Conservation (phyloP, 1,140 invertebrate genomes). For the Caenorhabditis tropicalis region DNA sequence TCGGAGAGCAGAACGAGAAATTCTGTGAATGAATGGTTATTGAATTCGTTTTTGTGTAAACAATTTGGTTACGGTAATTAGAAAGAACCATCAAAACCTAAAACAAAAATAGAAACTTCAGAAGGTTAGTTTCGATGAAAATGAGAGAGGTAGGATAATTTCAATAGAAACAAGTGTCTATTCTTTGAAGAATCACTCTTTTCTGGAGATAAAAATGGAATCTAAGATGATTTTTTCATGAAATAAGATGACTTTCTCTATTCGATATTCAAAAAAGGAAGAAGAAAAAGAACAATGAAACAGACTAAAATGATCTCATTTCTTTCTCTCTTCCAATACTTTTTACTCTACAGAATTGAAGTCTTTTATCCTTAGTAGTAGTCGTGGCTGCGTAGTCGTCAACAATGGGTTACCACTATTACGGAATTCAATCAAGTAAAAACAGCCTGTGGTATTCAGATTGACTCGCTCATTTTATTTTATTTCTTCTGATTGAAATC, state of each 20-base stretch:
- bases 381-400: neutral
- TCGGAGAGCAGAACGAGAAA: neutral
- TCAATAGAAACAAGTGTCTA: too few relatives aligned
- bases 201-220: neutral
- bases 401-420: neutral
- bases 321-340: neutral
- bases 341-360: neutral
- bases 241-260: neutral
- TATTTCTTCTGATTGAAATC: neutral
- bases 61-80: too few relatives aligned
- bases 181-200: too few relatives aligned
- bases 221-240: neutral
- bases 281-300: neutral
- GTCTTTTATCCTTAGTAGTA: neutral
- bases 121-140: too few relatives aligned
- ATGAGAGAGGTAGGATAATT: too few relatives aligned
- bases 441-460: neutral
- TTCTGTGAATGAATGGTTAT: neutral
- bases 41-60: neutral
- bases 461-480: neutral
- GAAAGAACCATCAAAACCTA: too few relatives aligned
- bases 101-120: too few relatives aligned
- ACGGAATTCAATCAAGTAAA: slow-evolving; percentile 2
- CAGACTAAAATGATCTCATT: neutral
- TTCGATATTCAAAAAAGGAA: neutral